Base-by-base conservation (phyloP, 2,113 vertebrate genomes). In the Tragelaphus strepsiceros region DNA sequence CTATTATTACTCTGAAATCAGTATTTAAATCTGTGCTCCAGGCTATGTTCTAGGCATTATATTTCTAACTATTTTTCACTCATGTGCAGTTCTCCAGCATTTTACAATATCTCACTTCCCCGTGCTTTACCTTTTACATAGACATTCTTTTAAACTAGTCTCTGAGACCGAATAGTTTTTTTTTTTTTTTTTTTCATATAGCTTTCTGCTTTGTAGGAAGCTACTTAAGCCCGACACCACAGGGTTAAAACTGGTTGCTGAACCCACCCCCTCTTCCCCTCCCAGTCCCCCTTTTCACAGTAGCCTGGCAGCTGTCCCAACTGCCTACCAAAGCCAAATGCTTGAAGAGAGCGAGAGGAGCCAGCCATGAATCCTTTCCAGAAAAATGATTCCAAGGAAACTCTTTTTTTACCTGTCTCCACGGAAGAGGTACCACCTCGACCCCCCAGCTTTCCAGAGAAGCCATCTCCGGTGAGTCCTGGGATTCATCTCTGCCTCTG, bases 301-400 rank as follows among this genome's bases (percentile, higher is more conserved):
- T 96, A 97, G 93, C 91, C 90, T 99, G 99, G 99, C 98, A 98
- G 98, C 97, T 97, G 98, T 99, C 99, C 99, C 98, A 99, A 98
- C 98, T 98, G 98, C 98, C 98, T 98, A 98, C 98, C 94, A 93
- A 97, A 98, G 98, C 98, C 98, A 98, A 99, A 99, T 98, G 99
- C 98, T 98, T 98, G 98, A 99, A 97, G 96, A 98, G 98, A 98
- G 98, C 96, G 97, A 96, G 97, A 96, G 96, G 97, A 99, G 95
- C 96, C 84, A 97, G 97, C 64, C 77, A 99, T 99, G 99, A 99
- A 99, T 53, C 77, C 98, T 97, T 99, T 99, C 98, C 98, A 98
- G 98, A 98, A 98, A 98, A 99, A 98, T 0, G 98, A 98, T 95
- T 98, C 98, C 98, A 99, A 98, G 97, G 98, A 99, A 98, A 98